Percentiles rank a stretch among this genome's conserved stretches.
Evolutionary conservation across 2,888 invertebrate genomes (phyloP).

Genomic region (Alloscopus bannaensis): DNA sequence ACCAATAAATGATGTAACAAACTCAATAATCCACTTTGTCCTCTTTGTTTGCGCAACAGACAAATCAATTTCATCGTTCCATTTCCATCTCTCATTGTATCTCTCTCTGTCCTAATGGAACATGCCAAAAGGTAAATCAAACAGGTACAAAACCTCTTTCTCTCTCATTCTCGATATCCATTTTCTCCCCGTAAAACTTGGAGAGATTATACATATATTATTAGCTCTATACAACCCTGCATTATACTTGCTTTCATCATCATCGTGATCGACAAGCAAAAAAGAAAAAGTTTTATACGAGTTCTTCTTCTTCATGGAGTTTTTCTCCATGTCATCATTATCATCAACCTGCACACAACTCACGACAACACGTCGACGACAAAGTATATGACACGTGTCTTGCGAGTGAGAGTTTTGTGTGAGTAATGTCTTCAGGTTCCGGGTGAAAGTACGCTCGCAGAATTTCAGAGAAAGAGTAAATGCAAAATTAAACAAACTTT

Average conservation of each 20-base stretch:
- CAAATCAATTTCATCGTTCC: not conserved
- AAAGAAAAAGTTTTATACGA: not conserved
- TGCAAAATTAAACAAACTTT: not conserved
- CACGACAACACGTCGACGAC: not conserved
- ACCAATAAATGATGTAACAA: not conserved
- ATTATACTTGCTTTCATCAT: not conserved
- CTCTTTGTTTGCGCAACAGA: not conserved
- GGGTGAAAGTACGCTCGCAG: not conserved
- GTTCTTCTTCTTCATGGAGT: not conserved
- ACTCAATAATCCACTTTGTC: not conserved
- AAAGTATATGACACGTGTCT: not conserved
- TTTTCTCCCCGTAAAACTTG: not conserved
- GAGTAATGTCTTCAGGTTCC: not conserved
- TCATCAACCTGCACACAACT: too few species aligned
- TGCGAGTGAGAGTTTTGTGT: not conserved
- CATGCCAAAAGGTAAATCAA: not conserved
- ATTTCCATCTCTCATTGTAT: not conserved
- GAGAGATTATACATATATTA: not conserved
- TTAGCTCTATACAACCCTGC: conserved; percentile 25
- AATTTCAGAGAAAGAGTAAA: not conserved
- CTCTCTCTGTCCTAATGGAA: not conserved
- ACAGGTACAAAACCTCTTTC: not conserved
- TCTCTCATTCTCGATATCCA: not conserved
- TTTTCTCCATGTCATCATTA: not conserved
- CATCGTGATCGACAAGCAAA: not conserved